Evolutionary conservation across 2,888 invertebrate genomes (phyloP), one percentile per base, ranked within the genome.

Genomic region (Chrysina gloriosa): DNA sequence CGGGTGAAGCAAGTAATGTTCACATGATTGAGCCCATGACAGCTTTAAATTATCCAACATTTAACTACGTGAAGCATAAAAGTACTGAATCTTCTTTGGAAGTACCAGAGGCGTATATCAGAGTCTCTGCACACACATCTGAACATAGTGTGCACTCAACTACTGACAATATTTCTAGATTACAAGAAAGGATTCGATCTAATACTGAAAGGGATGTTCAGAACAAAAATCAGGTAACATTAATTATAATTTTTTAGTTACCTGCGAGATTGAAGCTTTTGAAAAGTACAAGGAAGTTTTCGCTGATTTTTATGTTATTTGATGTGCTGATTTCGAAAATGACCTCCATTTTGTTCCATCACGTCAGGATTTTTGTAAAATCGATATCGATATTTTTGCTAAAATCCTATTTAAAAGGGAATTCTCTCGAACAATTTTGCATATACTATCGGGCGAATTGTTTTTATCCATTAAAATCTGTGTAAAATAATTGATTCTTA

Each of bases 221-320:
- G 63, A 79, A 77, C 61, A 81, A 80, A 72, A 76, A 74, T 36
- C 81, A 82, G 77, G 81, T 81, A 72, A 31, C 27, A 45, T 25
- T 1, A 19, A 27, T n/a, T 23, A n/a, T 29, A 29, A 29, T 29
- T 29, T 6, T 4, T 29, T 29, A 29, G 31, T 34, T 34, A n/a
- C 4, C 7, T 6, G n/a, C n/a, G n/a, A n/a, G n/a, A n/a, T n/a
- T n/a, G n/a, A n/a, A n/a, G n/a, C n/a, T n/a, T n/a, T n/a, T n/a
- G n/a, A n/a, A n/a, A n/a, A n/a, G n/a, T n/a, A n/a, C n/a, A n/a
- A n/a, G n/a, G n/a, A n/a, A n/a, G n/a, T n/a, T n/a, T n/a, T n/a
- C n/a, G n/a, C n/a, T n/a, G n/a, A n/a, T n/a, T n/a, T n/a, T n/a
- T n/a, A n/a, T n/a, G n/a, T n/a, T n/a, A n/a, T n/a, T n/a, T n/a